Conservation (phyloP, 2,113 vertebrate genomes). For the Euleptes europaea region DNA sequence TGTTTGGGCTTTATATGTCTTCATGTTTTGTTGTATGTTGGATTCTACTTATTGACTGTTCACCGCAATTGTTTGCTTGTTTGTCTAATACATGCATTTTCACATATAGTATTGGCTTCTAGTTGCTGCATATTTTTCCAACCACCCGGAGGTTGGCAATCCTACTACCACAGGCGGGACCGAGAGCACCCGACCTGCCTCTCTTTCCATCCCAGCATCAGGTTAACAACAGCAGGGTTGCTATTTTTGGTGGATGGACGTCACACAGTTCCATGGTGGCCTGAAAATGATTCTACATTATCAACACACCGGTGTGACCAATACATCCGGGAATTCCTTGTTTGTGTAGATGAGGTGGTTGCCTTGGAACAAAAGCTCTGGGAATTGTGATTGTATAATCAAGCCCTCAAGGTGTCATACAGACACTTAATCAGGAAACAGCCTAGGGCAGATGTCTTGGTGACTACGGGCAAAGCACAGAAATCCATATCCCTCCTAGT, state of each 20-base stretch:
- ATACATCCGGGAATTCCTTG: not conserved
- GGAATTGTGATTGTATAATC: not conserved
- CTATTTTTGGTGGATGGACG: not conserved
- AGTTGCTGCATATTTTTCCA: too few relatives aligned
- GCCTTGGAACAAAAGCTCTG: not conserved
- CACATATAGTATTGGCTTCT: too few relatives aligned
- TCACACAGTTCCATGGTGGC: too few relatives aligned
- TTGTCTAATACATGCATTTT: too few relatives aligned
- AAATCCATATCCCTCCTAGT: not conserved
- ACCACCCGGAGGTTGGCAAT: too few relatives aligned
- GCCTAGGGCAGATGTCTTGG: not conserved
- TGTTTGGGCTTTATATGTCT: too few relatives aligned
- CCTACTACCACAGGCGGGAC: not conserved
- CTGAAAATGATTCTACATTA: not conserved
- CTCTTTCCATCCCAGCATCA: not conserved
- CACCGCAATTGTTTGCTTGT: too few relatives aligned
- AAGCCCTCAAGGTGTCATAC: not conserved
- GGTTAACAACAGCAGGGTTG: too few relatives aligned
- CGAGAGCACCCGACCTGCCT: not conserved
- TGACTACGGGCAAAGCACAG: not conserved
- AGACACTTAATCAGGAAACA: not conserved
- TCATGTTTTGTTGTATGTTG: too few relatives aligned
- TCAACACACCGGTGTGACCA: not conserved
- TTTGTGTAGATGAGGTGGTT: not conserved
- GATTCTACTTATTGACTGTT: too few relatives aligned